Evolutionary conservation across 2,888 invertebrate genomes (phyloP).

Genomic region (Mongoloraphidia duomilia): DNA sequence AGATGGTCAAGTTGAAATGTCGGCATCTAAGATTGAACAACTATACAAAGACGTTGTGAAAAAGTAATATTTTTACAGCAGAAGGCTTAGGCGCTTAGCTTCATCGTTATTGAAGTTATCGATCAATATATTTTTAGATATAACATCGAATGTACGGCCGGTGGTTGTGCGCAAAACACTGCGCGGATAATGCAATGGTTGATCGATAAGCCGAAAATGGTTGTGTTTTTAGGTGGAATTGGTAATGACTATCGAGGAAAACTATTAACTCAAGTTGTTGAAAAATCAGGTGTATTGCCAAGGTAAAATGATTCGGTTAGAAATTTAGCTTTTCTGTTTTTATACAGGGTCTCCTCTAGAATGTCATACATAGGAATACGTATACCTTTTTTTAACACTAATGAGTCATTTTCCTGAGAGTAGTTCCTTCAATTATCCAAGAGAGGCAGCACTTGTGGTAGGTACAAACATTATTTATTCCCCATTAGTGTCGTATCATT

Average conservation of each 20-base stretch:
- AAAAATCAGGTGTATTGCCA: conserved; percentile 28
- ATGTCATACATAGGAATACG: too few species aligned
- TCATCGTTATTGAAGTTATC: neutral
- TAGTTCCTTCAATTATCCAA: too few species aligned
- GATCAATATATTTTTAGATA: conserved; percentile 17
- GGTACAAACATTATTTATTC: too few species aligned
- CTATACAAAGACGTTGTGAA: conserved; percentile 21
- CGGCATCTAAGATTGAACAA: conserved; percentile 19
- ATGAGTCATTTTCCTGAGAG: too few species aligned
- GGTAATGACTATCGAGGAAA: conserved; percentile 34
- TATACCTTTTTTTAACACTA: too few species aligned
- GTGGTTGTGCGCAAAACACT: conserved; percentile 37
- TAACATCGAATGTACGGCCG: conserved; percentile 21
- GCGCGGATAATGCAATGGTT: conserved; percentile 32
- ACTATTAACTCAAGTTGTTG: conserved; percentile 26
- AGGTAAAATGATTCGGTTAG: conserved; percentile 18
- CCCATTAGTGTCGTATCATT: too few species aligned
- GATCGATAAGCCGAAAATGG: conserved; percentile 17
- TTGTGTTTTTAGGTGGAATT: conserved; percentile 35
- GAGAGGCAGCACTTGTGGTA: too few species aligned
- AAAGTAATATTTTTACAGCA: conserved; percentile 11
- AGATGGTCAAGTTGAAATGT: conserved; percentile 28
- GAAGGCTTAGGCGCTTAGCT: too few species aligned
- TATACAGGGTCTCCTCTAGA: too few species aligned
- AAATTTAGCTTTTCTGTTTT: too few species aligned